phyloP scores from a whole-genome alignment of 2,888 invertebrate species.

The Watsonalla binaria region DNA sequence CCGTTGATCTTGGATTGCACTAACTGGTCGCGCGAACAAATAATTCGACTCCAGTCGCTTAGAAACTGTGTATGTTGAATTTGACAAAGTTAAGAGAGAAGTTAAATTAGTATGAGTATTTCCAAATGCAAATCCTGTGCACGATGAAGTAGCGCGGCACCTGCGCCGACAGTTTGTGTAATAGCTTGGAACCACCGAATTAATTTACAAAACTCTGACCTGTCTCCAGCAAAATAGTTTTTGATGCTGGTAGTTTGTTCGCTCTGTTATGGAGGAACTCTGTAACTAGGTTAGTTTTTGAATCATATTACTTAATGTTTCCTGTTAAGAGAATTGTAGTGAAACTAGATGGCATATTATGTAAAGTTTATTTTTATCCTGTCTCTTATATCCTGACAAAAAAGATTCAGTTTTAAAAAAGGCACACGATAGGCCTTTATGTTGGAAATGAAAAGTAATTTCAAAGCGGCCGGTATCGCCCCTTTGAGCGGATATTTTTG shows the following conservation, averaged over 20 bases:
- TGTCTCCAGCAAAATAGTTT: conserved; percentile 61
- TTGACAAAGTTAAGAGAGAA: conserved; percentile 59
- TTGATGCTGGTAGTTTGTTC: conserved; percentile 49
- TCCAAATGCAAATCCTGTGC: conserved; percentile 65
- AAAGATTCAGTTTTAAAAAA: neutral
- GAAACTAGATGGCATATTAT: neutral
- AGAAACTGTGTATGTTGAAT: conserved; percentile 46
- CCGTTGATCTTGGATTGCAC: neutral
- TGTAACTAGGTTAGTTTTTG: conserved; percentile 29
- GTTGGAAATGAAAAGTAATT: conserved; percentile 34
- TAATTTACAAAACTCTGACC: conserved; percentile 72
- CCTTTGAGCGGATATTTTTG: conserved; percentile 44
- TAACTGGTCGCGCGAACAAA: conserved; percentile 4
- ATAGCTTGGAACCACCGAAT: conserved; percentile 72
- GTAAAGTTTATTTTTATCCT: too few relatives aligned
- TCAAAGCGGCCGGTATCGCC: conserved; percentile 28
- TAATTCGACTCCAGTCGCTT: conserved; percentile 33
- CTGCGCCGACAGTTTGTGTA: conserved; percentile 73
- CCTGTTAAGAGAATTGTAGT: neutral
- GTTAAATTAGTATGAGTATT: conserved; percentile 70
- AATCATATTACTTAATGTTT: conserved; percentile 10
- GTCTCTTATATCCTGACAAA: neutral
- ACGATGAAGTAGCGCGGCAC: conserved; percentile 53
- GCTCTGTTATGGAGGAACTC: conserved; percentile 22
- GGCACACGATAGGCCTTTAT: conserved; percentile 13